A percentile compares a stretch with the other conserved stretches of the same genome.
Evolutionary conservation across 2,888 invertebrate genomes (phyloP).

Genomic region (Eucera pruinosa): DNA sequence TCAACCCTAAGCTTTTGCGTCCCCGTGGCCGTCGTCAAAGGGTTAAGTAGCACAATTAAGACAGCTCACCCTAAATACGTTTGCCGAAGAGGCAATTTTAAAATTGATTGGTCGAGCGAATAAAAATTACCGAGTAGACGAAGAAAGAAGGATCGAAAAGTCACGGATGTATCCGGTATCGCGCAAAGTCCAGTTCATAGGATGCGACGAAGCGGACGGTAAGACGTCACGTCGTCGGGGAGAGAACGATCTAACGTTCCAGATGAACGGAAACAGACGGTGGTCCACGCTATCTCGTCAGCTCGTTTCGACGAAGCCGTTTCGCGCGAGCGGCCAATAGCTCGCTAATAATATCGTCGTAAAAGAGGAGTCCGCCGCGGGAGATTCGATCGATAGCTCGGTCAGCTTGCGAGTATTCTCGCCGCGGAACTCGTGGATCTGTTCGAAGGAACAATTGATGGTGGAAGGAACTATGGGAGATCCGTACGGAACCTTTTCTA

Average conservation of each 20-base stretch:
- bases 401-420: constrained; percentile 26
- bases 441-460: constrained; percentile 12
- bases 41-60: no score
- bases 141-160: constrained; percentile 1
- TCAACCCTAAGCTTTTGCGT: no score
- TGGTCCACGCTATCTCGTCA: constrained; percentile 57
- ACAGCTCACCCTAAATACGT: no score
- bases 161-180: constrained; percentile 3
- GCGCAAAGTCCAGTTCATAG: background rate
- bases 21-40: no score
- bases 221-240: background rate
- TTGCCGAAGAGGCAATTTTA: constrained; percentile 9
- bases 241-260: background rate
- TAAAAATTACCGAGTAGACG: constrained; percentile 21
- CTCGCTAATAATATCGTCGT: constrained; percentile 70
- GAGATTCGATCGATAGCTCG: constrained; percentile 59
- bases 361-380: constrained; percentile 31
- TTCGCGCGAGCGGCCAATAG: constrained; percentile 53
- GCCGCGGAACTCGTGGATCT: background rate
- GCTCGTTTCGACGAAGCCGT: constrained; percentile 35
- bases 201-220: background rate
- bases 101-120: constrained; percentile 27
- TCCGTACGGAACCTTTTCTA: no score
- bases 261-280: constrained; percentile 13
- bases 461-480: background rate